Evolutionary conservation across 1,140 invertebrate genomes (phyloP).

Genomic region (Drosophila micromelanica): DNA sequence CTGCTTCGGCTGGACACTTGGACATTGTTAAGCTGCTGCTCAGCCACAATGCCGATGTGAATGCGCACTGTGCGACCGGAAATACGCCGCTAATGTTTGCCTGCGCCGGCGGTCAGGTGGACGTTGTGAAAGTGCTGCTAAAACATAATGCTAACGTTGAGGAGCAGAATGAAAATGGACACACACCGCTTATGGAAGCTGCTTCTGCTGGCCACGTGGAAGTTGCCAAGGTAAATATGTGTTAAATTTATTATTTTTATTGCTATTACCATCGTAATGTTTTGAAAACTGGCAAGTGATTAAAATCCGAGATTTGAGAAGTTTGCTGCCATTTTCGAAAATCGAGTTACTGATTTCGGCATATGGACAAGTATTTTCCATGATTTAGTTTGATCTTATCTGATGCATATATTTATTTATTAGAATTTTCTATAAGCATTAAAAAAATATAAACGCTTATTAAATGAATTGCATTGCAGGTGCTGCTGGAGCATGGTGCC

Average conservation of each 20-base stretch:
- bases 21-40: slow-evolving; percentile 97
- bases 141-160: slow-evolving; percentile 97
- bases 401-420: slow-evolving; percentile 45
- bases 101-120: slow-evolving; percentile 97
- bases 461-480: slow-evolving; percentile 23
- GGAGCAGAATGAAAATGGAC: slow-evolving; percentile 99
- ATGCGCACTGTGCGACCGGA: slow-evolving; percentile 97
- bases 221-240: slow-evolving; percentile 90
- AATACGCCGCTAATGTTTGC: slow-evolving; percentile 99
- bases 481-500: slow-evolving; percentile 94
- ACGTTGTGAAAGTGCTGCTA: slow-evolving; percentile 95
- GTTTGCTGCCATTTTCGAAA: slow-evolving; percentile 26
- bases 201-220: slow-evolving; percentile 98
- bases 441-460: not conserved
- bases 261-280: not conserved
- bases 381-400: slow-evolving; percentile 84
- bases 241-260: too few species aligned
- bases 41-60: slow-evolving; percentile 96
- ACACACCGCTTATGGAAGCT: slow-evolving; percentile 99
- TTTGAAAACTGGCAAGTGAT: slow-evolving; percentile 60
- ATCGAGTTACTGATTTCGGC: slow-evolving; percentile 77
- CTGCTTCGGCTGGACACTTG: slow-evolving; percentile 96
- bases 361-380: slow-evolving; percentile 22
- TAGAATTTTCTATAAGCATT: not conserved
- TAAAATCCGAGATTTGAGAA: slow-evolving; percentile 84